These are phyloP conservation scores for Lepidocyrtinus sp. DNA, from an alignment of 2,888 invertebrate species.

Conservation along the genomic window DNA sequence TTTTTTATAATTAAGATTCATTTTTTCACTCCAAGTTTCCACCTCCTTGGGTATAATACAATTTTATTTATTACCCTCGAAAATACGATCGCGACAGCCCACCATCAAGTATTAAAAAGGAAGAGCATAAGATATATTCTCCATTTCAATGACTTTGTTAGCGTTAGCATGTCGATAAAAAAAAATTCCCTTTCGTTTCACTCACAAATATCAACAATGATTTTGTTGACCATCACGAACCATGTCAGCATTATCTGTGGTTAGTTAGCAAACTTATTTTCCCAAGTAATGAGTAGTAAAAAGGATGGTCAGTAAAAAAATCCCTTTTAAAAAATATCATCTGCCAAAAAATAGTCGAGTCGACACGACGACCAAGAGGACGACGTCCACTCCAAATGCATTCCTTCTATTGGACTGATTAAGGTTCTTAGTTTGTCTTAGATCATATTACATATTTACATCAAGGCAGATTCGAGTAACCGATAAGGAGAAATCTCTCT, in stretches of 20 bases:
- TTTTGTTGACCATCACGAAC: conserved; percentile 34
- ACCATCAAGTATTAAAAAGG: background rate
- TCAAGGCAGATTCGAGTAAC: background rate
- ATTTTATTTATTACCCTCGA: too few relatives aligned
- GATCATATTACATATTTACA: conserved; percentile 6
- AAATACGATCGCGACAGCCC: background rate
- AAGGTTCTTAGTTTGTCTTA: background rate
- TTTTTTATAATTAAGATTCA: conserved; percentile 28
- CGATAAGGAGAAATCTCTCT: background rate
- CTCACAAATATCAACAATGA: too few relatives aligned
- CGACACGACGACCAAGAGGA: background rate
- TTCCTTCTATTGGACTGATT: background rate
- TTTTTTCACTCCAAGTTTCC: conserved; percentile 14
- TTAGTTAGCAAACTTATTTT: conserved; percentile 10
- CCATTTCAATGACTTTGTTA: background rate
- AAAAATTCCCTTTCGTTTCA: background rate
- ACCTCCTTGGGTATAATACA: background rate
- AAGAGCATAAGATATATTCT: background rate
- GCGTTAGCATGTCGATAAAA: background rate
- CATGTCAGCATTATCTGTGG: conserved; percentile 14
- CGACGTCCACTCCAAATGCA: too few relatives aligned
- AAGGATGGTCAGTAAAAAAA: conserved; percentile 22
- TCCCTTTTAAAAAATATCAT: conserved; percentile 15
- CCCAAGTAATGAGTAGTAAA: conserved; percentile 17
- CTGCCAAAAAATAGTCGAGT: background rate